Evolutionary conservation across 2,797 vertebrate genomes (phyloP), one percentile per base, ranked within the genome.

Genomic region (Rhinella marina): DNA sequence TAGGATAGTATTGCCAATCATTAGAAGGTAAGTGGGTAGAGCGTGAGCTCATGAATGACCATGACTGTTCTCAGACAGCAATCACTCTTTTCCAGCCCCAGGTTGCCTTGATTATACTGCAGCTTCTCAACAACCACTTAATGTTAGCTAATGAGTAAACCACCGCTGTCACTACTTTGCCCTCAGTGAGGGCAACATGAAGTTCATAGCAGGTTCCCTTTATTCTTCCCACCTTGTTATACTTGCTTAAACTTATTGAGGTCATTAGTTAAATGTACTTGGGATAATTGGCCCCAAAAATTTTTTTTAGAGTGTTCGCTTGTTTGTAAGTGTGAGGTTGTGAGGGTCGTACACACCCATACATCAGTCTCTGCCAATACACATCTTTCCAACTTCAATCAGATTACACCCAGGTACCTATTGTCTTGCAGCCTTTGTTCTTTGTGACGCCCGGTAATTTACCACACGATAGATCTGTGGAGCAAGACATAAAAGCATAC

Each of bases 371-470:
- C 62, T 25, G 19, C 75, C 68, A 61, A 50, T 50, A 76, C 32
- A 75, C 56, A 11, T 62, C 70, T 27, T 16, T 76, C 29, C 10
- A 13, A 62, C 57, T 61, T 76, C 72, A 76, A 17, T 25, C 7
- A 57, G 56, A 57, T 48, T 76, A 61, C 83, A 76, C 25, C 82
- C 70, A 75, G 13, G 48, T 61, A 29, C 68, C 82, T 48, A 76
- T 84, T 84, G 83, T 84, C 83, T 50, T 76, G 21, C 1, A 27
- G 70, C 21, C 56, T 84, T 84, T 84, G 56, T 84, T 78, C 84
- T 7, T 78, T 61, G 73, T 85, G 59, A 75, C 70, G 56, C 70
- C 82, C 70, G 61, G 82, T 84, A 84, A 84, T 84, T 84, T 75
- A 84, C 57, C 9, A 61, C 29, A 59, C 59, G 21, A 54, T 8